Conservation (phyloP, 2,113 vertebrate genomes). For the Microcebus murinus region DNA sequence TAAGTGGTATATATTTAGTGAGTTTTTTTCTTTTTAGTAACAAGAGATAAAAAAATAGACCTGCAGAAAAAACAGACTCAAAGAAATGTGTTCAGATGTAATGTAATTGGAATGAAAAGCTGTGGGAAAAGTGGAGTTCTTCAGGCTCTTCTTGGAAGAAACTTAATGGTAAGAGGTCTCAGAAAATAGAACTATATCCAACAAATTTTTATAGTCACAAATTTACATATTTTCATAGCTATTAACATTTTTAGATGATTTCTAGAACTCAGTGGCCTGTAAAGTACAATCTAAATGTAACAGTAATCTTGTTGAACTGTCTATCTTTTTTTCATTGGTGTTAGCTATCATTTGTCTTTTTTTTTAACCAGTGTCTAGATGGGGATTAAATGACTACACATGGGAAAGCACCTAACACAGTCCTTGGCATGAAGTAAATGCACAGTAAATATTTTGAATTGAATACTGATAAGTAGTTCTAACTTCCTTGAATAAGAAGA, state of each 20-base stretch:
- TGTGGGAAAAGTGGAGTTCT: conserved; percentile 97
- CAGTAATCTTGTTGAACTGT: neutral
- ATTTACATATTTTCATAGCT: neutral
- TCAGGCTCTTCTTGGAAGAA: conserved; percentile 94
- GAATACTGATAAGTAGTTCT: neutral
- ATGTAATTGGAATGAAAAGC: conserved; percentile 92
- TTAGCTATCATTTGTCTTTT: neutral
- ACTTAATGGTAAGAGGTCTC: conserved; percentile 89
- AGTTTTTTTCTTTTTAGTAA: conserved; percentile 88
- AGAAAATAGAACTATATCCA: conserved; percentile 25
- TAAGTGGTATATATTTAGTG: conserved; percentile 9
- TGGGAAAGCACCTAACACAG: neutral
- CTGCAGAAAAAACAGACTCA: conserved; percentile 99
- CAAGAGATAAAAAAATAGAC: conserved; percentile 98
- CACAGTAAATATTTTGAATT: neutral
- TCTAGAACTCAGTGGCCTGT: neutral
- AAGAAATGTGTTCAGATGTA: conserved; percentile 97
- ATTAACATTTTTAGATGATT: conserved; percentile 29
- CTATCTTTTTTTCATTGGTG: neutral
- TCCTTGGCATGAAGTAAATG: conserved; percentile 2
- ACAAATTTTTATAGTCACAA: conserved; percentile 4
- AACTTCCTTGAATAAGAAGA: neutral
- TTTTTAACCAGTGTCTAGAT: neutral
- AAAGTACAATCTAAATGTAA: neutral
- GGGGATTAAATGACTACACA: neutral